Evolutionary conservation across 1,140 invertebrate genomes (phyloP), one percentile per base, ranked within the genome.

Genomic region (Pollicipes pollicipes): DNA sequence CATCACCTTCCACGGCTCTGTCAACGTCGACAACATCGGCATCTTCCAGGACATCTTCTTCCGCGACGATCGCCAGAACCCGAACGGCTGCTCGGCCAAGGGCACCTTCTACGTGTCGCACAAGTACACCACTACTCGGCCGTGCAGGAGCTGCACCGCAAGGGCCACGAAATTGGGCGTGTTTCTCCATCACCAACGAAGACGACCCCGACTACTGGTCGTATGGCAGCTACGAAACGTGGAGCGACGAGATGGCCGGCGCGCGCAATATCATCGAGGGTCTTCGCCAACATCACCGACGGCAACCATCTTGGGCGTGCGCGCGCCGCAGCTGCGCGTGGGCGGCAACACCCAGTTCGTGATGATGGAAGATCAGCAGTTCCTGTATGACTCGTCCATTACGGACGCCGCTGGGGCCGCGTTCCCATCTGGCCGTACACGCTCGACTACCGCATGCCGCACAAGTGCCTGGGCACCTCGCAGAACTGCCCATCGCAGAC

Each of bases 351-450:
- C 90, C 74, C 92, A 96, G 83, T 95, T 95, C 79, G 88, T 92
- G 79, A 95, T 95, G 91, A 94, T 95, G 90, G 88, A 89, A 70
- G 92, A 95, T 78, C 90, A 95, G 78, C 93, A 91, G 81, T 95
- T 95, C 79, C 88, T 93, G 17, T 96, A 95, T 78, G 93, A 96
- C 78, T 90, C 93, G 6, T 94, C 92, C 3, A 95, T 96, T 76
- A 95, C 93, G 0, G 92, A n/a, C 91, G 30, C 89, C 92, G 4
- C 82, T 93, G 70, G 87, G n/a, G 88, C 26, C 87, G 91, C 37
- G 90, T 91, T 6, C 93, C 92, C 32, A 90, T 96, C 76, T 97
- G 93, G 93, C 93, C 93, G 0, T 96, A 95, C 83, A 97, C 93
- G 2, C 82, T 96, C 24, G 95, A 94, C 82, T 96, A 93, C 87